Base-by-base conservation (phyloP, 2,113 vertebrate species). In the Pagrus major region DNA sequence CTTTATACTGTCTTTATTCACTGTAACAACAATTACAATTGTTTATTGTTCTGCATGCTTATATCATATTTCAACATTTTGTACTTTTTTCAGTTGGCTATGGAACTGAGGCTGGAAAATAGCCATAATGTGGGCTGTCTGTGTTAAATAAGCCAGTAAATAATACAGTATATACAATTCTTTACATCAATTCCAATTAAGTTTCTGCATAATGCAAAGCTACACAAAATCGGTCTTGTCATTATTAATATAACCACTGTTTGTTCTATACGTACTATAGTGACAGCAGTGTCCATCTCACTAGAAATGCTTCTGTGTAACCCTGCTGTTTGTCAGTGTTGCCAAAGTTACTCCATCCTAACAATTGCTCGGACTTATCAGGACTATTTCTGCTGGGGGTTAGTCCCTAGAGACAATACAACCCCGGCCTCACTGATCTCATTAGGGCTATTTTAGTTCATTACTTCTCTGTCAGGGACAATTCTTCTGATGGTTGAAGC, bases 401-500 rank as follows among this genome's bases (percentile, higher is more conserved):
- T 74, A 76, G 75, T 65, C 76, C 78, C 80, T 16, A 16, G 76
- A 80, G 78, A 86, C 86, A 78, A 78, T 77, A 52, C 69, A 66
- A 47, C 67, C 75, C 58, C 29, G 16, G 46, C 54, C 67, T 47
- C 86, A 44, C 81, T 78, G 86, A 92, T 89, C 86, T 90, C 84
- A 90, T 93, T 88, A 83, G 49, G 54, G 78, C 87, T 92, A 89
- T 94, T 93, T 92, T 88, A 79, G 91, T 80, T 89, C 82, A 91
- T 93, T 88, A 85, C 71, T 37, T 85, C 70, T 86, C 85, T 82
- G 89, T 84, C 86, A 84, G 63, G 23, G 44, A 63, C 83, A 51
- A 71, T 88, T 78, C 85, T 85, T 85, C 78, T 88, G 88, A 89
- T 80, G 74, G 58, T 54, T 63, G 71, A 83, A 67, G 63, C 71